phyloP scores from a whole-genome alignment of 2,888 invertebrate species.

The Folsomia manolachei region DNA sequence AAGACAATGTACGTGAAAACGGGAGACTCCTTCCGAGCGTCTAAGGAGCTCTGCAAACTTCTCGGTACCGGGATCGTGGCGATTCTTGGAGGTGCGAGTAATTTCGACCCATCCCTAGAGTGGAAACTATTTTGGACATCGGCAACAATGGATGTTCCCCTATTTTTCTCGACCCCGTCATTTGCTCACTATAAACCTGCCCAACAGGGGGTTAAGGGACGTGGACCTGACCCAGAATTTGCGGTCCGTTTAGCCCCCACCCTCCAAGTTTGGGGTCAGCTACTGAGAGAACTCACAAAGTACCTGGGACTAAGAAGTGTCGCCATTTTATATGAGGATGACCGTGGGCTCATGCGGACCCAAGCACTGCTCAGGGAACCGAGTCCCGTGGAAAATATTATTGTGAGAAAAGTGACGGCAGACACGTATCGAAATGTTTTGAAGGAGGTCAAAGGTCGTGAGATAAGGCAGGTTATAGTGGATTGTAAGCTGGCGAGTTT shows the following conservation, averaged over 20 bases:
- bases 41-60: constrained; percentile 56
- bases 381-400: constrained; percentile 53
- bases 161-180: constrained; percentile 46
- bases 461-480: constrained; percentile 56
- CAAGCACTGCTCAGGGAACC: constrained; percentile 57
- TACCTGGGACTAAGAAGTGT: constrained; percentile 27
- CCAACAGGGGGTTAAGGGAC: constrained; percentile 26
- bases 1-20: constrained; percentile 71
- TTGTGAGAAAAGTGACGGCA: constrained; percentile 55
- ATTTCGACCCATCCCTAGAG: constrained; percentile 44
- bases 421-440: constrained; percentile 56
- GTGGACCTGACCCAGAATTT: constrained; percentile 43
- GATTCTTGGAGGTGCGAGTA: constrained; percentile 40
- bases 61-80: constrained; percentile 41
- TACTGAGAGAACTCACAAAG: constrained; percentile 32
- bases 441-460: constrained; percentile 56
- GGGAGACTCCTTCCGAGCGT: constrained; percentile 76
- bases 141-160: constrained; percentile 44
- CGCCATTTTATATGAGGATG: constrained; percentile 47
- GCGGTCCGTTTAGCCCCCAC: constrained; percentile 42
- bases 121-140: constrained; percentile 48
- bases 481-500: constrained; percentile 54
- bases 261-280: constrained; percentile 35
- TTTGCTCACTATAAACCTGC: constrained; percentile 38
- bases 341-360: constrained; percentile 55